A percentile compares a stretch with the other conserved stretches of the same genome.
Evolutionary conservation across 2,888 invertebrate genomes (phyloP).

Genomic region (Spodoptera exigua): DNA sequence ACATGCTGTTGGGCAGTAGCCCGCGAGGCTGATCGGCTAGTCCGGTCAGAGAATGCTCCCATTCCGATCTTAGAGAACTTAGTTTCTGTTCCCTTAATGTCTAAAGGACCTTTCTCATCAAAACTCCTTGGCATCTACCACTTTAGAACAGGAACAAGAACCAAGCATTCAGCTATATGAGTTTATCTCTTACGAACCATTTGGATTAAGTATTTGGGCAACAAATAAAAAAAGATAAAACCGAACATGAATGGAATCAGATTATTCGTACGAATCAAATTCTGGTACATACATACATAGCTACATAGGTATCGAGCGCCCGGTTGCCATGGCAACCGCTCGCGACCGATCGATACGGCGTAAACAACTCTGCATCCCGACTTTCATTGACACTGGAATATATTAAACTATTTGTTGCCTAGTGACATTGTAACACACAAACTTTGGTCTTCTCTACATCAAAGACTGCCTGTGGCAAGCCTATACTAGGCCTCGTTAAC

Average conservation of each 20-base stretch:
- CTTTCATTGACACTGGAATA: slow-evolving; percentile 14
- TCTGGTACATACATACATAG: not conserved
- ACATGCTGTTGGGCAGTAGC: too few relatives aligned
- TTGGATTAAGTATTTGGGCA: slow-evolving; percentile 3
- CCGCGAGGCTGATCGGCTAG: too few relatives aligned
- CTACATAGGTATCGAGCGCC: slow-evolving; percentile 26
- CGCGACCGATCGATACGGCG: slow-evolving; percentile 44
- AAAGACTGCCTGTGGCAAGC: too few relatives aligned
- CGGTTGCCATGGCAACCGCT: slow-evolving; percentile 41
- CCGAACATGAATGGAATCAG: slow-evolving; percentile 16
- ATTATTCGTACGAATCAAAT: slow-evolving; percentile 35
- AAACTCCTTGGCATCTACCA: too few relatives aligned
- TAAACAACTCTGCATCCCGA: slow-evolving; percentile 46
- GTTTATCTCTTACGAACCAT: not conserved
- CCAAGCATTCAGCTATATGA: slow-evolving; percentile 1
- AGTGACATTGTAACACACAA: not conserved
- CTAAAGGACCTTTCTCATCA: too few relatives aligned
- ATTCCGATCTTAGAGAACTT: too few relatives aligned
- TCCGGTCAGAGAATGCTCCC: too few relatives aligned
- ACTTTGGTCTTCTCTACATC: too few relatives aligned
- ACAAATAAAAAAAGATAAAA: slow-evolving; percentile 15
- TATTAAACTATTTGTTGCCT: slow-evolving; percentile 18
- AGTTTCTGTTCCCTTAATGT: too few relatives aligned
- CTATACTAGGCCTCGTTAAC: too few relatives aligned
- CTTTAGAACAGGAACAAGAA: too few relatives aligned